A percentile compares a stretch with the other conserved stretches of the same genome.
Conservation (phyloP, 2,113 vertebrate species). For the Drymodes brunneopygia region DNA sequence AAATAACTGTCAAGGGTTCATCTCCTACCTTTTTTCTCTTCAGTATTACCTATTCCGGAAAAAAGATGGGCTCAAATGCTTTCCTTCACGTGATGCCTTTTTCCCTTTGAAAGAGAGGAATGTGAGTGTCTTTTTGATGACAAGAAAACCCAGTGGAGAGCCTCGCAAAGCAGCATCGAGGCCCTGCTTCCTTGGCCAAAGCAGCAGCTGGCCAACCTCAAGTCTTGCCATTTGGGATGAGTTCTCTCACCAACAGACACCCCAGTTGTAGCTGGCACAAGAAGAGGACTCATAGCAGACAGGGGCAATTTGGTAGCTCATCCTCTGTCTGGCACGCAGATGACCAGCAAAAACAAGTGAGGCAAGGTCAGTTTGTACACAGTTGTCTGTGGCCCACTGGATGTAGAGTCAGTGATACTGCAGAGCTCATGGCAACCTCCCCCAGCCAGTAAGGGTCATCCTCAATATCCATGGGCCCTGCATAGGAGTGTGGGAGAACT, state of each 20-base stretch:
- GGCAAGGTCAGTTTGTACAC: background rate
- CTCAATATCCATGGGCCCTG: background rate
- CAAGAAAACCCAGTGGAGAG: background rate
- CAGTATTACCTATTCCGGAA: background rate
- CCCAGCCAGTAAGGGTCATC: background rate
- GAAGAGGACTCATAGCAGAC: background rate
- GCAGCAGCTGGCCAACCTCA: background rate
- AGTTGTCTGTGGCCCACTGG: background rate
- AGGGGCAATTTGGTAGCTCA: background rate
- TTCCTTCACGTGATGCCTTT: background rate
- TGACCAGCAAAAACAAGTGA: background rate
- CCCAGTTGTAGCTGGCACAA: fast-evolving
- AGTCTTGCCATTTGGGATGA: background rate
- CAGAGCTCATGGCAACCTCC: background rate
- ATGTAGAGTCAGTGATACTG: background rate
- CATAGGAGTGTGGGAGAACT: background rate
- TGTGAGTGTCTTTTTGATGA: background rate
- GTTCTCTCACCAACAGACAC: background rate
- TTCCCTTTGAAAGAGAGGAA: background rate
- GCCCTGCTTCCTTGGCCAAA: background rate
- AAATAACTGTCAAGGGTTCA: background rate
- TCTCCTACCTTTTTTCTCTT: background rate
- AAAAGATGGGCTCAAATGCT: background rate
- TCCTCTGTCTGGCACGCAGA: background rate
- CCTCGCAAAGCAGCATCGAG: fast-evolving